A percentile compares a stretch with the other conserved stretches of the same genome.
Evolutionary conservation across 2,113 vertebrate species (phyloP).

Genomic region (Dascyllus trimaculatus): DNA sequence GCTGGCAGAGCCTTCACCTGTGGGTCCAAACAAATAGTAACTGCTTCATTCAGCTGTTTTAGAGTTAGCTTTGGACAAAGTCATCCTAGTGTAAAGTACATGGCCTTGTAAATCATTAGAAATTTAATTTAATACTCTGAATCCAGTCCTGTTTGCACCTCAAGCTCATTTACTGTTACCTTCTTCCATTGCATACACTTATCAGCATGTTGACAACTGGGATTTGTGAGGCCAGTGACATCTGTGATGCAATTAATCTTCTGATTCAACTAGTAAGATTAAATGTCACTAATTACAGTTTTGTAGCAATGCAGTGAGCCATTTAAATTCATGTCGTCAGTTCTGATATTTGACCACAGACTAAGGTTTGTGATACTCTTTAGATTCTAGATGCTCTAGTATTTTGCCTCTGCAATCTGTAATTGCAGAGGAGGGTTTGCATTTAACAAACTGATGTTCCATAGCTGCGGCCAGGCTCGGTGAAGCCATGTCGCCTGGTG

Average conservation of each 20-base stretch:
- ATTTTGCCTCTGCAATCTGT: neutral
- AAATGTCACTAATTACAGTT: slow-evolving; percentile 13
- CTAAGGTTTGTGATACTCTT: neutral
- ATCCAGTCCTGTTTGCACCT: neutral
- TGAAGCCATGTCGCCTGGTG: slow-evolving; percentile 85
- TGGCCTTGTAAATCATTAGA: slow-evolving; percentile 9
- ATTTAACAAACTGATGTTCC: slow-evolving; percentile 6
- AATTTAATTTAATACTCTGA: slow-evolving; percentile 2
- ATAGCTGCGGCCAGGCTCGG: slow-evolving; percentile 81
- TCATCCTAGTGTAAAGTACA: neutral
- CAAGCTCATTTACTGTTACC: neutral
- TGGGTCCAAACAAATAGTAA: slow-evolving; percentile 29
- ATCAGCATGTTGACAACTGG: slow-evolving; percentile 27
- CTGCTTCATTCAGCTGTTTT: slow-evolving; percentile 39
- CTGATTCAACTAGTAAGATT: slow-evolving; percentile 4
- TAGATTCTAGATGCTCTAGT: neutral
- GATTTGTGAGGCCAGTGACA: slow-evolving; percentile 11
- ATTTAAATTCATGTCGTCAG: neutral
- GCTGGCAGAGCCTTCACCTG: slow-evolving; percentile 2
- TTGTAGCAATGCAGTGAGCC: neutral
- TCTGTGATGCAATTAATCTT: slow-evolving; percentile 1
- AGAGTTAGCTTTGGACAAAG: slow-evolving; percentile 47
- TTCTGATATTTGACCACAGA: neutral
- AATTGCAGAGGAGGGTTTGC: neutral
- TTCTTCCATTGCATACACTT: neutral